Conservation (phyloP, 2,888 invertebrate genomes). For the Tachina lurida region DNA sequence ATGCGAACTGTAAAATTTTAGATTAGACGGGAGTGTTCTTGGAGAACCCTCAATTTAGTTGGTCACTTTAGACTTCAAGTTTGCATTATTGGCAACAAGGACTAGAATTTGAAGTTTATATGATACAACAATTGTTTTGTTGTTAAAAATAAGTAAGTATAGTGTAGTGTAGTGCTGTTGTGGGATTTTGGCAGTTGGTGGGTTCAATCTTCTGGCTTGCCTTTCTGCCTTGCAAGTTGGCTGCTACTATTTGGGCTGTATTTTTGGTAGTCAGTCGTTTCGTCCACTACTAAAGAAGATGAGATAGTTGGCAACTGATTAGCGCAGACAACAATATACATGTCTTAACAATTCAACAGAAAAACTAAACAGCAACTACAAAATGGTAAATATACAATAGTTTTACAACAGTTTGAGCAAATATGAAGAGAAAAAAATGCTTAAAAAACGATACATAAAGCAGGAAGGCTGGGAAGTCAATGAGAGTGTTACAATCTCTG, state of each 20-base stretch:
- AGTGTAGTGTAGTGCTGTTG: conserved; percentile 46
- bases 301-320: conserved; percentile 82
- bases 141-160: conserved; percentile 28
- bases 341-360: conserved; percentile 68
- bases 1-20: too few species aligned
- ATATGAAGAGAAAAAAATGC: background rate
- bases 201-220: conserved; percentile 51
- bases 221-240: conserved; percentile 22
- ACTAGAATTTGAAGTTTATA: conserved; percentile 55
- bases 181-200: conserved; percentile 68
- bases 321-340: conserved; percentile 76
- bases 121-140: conserved; percentile 62
- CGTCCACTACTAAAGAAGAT: conserved; percentile 78
- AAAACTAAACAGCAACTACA: conserved; percentile 48
- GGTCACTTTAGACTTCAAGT: conserved; percentile 19
- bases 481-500: conserved; percentile 68
- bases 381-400: conserved; percentile 28
- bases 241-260: conserved; percentile 43
- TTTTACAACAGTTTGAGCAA: conserved; percentile 26
- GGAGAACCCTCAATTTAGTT: conserved; percentile 29
- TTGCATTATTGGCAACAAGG: conserved; percentile 17
- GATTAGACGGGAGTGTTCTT: background rate
- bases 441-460: background rate
- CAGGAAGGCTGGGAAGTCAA: conserved; percentile 65
- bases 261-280: conserved; percentile 58